Percentiles rank a stretch among this genome's conserved stretches.
phyloP scores from a whole-genome alignment of 2,797 vertebrate genomes.

The Falco naumanni region DNA sequence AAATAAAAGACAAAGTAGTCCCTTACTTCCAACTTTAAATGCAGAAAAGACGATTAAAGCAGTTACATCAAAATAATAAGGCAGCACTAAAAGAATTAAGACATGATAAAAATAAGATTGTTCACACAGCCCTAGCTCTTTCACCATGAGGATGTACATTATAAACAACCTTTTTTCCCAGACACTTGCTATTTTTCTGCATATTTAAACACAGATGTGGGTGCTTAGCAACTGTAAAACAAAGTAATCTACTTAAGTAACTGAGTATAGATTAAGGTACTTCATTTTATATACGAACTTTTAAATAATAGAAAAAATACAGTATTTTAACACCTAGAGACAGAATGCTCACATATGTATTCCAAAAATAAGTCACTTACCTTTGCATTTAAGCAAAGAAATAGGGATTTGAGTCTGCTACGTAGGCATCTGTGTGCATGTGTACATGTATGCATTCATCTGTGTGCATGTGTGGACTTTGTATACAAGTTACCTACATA shows the following conservation, averaged over 20 bases:
- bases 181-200: slow-evolving; percentile 1
- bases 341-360: neutral
- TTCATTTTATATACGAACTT: neutral
- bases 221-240: slow-evolving; percentile 25
- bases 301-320: too few species aligned
- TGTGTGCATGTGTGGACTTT: neutral
- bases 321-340: neutral
- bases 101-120: neutral
- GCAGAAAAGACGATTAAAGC: neutral
- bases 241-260: neutral
- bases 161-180: neutral
- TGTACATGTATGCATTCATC: neutral
- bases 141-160: neutral
- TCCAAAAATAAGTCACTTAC: neutral
- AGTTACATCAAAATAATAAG: neutral
- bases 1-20: neutral
- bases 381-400: neutral
- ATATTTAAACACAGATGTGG: slow-evolving; percentile 41
- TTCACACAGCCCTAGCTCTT: neutral
- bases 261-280: neutral
- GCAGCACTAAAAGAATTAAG: neutral
- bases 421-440: neutral
- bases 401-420: neutral
- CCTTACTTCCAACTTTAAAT: neutral
- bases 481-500: neutral